phyloP scores from a whole-genome alignment of 2,113 vertebrate genomes.

The Cairina moschata region DNA sequence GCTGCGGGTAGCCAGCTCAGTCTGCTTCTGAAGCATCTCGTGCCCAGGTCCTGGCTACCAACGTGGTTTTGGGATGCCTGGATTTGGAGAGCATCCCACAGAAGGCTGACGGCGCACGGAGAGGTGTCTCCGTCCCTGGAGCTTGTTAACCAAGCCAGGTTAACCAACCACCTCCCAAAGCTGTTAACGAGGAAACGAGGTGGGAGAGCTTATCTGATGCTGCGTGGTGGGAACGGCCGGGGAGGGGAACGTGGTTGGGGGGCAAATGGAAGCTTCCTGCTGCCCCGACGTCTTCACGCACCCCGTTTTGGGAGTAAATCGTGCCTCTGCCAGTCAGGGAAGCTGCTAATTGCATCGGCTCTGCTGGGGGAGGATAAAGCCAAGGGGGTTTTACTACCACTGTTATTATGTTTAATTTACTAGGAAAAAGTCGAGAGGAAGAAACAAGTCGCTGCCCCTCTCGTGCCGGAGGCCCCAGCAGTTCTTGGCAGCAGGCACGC shows the following conservation, averaged over 20 bases:
- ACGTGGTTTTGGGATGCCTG: accelerated
- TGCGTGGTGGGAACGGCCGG: not conserved
- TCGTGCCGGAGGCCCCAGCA: not conserved
- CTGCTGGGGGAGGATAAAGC: not conserved
- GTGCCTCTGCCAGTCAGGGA: not conserved
- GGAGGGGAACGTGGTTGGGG: not conserved
- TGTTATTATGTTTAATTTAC: conserved; percentile 13
- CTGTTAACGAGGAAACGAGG: not conserved
- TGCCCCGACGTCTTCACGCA: not conserved
- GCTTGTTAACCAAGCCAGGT: not conserved
- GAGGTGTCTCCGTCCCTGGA: not conserved
- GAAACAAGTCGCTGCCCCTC: not conserved
- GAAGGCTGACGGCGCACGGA: not conserved
- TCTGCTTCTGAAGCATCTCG: not conserved
- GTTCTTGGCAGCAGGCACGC: not conserved
- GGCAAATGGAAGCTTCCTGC: not conserved
- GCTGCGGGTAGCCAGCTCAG: not conserved
- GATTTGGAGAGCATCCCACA: not conserved
- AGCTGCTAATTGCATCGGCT: conserved; percentile 18
- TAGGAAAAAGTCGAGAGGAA: not conserved
- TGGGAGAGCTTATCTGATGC: conserved; percentile 18
- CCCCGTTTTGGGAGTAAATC: not conserved
- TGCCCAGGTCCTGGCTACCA: not conserved
- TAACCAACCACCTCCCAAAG: not conserved
- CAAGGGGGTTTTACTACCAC: not conserved